Percentiles rank a stretch among this genome's conserved stretches.
Conservation (phyloP, 2,888 invertebrate genomes). For the Agrochola litura region DNA sequence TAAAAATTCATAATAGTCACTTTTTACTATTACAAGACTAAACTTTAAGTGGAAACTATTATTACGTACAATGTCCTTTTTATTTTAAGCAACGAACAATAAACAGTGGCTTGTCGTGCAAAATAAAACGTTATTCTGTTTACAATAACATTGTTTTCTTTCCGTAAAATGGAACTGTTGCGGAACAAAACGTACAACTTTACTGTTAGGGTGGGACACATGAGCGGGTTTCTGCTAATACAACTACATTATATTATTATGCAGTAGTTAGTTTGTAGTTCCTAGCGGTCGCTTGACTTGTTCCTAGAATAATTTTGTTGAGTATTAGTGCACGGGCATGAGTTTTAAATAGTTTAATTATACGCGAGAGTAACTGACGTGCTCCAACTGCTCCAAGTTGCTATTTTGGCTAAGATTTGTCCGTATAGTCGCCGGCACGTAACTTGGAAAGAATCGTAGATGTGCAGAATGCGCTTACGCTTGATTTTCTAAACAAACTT, state of each 20-base stretch:
- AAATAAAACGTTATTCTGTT: constrained; percentile 51
- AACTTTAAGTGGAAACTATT: constrained; percentile 10
- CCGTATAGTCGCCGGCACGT: too few relatives aligned
- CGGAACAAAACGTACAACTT: constrained; percentile 36
- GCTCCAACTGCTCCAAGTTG: too few relatives aligned
- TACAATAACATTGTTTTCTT: constrained; percentile 44
- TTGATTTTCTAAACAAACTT: too few relatives aligned
- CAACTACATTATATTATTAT: not conserved
- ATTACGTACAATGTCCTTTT: constrained; percentile 11
- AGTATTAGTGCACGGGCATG: too few relatives aligned
- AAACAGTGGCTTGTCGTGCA: constrained; percentile 22
- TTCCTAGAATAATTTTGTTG: too few relatives aligned
- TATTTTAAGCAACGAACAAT: constrained; percentile 18
- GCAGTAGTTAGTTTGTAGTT: not conserved
- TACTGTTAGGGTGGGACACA: constrained; percentile 33
- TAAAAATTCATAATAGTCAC: not conserved
- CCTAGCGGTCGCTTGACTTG: too few relatives aligned
- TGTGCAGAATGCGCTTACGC: too few relatives aligned
- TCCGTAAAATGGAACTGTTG: constrained; percentile 47
- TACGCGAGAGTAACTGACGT: too few relatives aligned
- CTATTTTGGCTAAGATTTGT: too few relatives aligned
- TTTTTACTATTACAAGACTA: not conserved
- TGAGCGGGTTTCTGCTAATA: not conserved
- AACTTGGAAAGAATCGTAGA: too few relatives aligned
- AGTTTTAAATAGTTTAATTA: too few relatives aligned